Percentiles rank a stretch among this genome's conserved stretches.
Evolutionary conservation across 1,140 invertebrate genomes (phyloP).

Genomic region (Medauroidea extradentata): DNA sequence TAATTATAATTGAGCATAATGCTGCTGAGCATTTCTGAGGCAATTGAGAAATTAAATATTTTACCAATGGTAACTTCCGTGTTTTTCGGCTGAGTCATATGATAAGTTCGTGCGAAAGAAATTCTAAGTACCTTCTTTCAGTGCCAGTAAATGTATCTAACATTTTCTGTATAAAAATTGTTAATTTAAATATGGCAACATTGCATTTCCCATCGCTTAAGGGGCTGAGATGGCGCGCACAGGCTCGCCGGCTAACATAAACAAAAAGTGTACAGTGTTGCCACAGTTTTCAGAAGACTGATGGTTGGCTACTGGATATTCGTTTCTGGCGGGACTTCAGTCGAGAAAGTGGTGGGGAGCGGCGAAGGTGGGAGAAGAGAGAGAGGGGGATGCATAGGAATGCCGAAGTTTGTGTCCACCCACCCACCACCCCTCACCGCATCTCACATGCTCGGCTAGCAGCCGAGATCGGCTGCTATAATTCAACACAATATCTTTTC

Average conservation of each 20-base stretch:
- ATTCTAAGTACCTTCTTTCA: too few species aligned
- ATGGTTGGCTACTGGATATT: constrained; percentile 13
- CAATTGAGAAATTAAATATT: too few species aligned
- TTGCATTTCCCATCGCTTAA: constrained; percentile 14
- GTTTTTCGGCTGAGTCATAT: too few species aligned
- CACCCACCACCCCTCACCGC: constrained; percentile 3
- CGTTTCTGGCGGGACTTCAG: constrained; percentile 13
- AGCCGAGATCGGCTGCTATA: background rate
- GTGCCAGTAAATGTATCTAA: too few species aligned
- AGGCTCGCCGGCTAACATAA: constrained; percentile 20
- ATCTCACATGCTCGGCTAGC: background rate
- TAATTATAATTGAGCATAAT: too few species aligned
- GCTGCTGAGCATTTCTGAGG: too few species aligned
- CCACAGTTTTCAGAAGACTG: constrained; percentile 2
- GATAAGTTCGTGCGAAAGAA: too few species aligned
- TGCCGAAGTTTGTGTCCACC: constrained; percentile 6
- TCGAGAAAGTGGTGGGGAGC: too few species aligned
- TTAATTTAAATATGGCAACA: constrained; percentile 10
- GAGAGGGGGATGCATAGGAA: constrained; percentile 2
- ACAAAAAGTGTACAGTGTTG: constrained; percentile 20
- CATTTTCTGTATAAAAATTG: background rate
- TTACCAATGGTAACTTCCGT: too few species aligned
- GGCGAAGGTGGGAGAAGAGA: too few species aligned
- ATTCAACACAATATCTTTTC: too few species aligned
- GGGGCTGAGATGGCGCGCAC: constrained; percentile 17